Conservation (phyloP, 2,113 vertebrate genomes). For the Sinosuthora webbiana region DNA sequence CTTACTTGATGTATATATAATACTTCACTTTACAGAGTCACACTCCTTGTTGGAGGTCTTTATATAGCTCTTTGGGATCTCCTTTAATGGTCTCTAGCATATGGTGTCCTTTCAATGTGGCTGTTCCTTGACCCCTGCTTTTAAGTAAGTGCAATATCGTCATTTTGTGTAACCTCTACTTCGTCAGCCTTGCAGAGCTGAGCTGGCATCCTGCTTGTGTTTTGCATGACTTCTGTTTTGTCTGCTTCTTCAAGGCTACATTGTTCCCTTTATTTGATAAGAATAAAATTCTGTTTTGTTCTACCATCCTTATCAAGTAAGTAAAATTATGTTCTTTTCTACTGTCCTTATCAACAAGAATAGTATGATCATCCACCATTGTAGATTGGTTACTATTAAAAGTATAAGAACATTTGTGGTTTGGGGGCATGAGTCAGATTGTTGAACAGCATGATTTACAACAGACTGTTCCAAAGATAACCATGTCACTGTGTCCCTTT, state of each 20-base stretch:
- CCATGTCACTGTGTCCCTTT: background rate
- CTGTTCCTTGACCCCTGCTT: background rate
- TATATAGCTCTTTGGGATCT: background rate
- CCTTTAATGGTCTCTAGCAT: background rate
- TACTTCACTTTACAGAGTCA: background rate
- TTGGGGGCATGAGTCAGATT: background rate
- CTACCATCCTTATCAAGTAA: background rate
- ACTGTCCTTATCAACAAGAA: background rate
- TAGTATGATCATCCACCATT: background rate
- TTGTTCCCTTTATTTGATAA: background rate
- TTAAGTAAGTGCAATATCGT: accelerated
- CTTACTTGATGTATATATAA: background rate
- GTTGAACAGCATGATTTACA: background rate
- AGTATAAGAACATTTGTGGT: background rate
- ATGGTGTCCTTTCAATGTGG: background rate
- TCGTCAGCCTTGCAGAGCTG: background rate
- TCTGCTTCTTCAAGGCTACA: background rate
- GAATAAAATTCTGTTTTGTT: background rate
- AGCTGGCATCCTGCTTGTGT: background rate
- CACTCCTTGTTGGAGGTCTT: background rate
- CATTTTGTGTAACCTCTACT: background rate
- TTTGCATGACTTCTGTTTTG: background rate
- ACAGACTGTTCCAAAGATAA: background rate
- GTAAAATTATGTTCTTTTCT: background rate
- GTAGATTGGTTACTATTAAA: background rate